A percentile compares a stretch with the other conserved stretches of the same genome.
Evolutionary conservation across 2,113 vertebrate genomes (phyloP).

Genomic region (Odocoileus virginianus): DNA sequence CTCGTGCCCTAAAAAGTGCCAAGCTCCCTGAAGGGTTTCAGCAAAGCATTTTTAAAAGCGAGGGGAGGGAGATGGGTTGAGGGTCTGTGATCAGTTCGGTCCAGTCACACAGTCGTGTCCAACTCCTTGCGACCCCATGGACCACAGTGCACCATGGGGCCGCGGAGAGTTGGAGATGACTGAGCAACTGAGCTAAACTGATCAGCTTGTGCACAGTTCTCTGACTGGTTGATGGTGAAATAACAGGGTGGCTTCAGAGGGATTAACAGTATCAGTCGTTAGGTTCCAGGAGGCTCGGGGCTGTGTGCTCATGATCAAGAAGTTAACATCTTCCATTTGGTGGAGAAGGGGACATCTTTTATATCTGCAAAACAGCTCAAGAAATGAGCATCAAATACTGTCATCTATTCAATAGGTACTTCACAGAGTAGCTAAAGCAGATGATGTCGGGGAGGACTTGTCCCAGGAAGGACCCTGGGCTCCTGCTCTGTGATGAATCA

Average conservation of each 20-base stretch:
- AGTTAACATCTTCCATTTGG: neutral
- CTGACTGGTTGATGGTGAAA: neutral
- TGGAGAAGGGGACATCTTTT: neutral
- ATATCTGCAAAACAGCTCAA: neutral
- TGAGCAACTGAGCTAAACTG: neutral
- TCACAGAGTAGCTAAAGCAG: neutral
- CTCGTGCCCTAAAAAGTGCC: neutral
- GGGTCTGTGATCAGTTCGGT: neutral
- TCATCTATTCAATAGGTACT: neutral
- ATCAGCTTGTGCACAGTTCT: neutral
- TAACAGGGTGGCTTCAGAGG: neutral
- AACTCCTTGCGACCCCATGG: neutral
- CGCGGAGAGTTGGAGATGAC: accelerated
- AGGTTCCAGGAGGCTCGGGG: neutral
- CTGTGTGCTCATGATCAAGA: neutral
- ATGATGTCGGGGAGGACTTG: neutral
- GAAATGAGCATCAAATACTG: neutral
- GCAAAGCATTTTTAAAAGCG: neutral
- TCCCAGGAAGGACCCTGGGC: neutral
- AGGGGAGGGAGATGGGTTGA: neutral
- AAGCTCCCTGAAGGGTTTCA: neutral
- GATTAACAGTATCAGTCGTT: neutral
- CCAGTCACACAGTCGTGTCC: neutral
- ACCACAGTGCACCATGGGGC: neutral
- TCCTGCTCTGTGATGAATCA: neutral